Evolutionary conservation across 2,113 vertebrate species (phyloP).

Genomic region (Hippoglossus stenolepis): DNA sequence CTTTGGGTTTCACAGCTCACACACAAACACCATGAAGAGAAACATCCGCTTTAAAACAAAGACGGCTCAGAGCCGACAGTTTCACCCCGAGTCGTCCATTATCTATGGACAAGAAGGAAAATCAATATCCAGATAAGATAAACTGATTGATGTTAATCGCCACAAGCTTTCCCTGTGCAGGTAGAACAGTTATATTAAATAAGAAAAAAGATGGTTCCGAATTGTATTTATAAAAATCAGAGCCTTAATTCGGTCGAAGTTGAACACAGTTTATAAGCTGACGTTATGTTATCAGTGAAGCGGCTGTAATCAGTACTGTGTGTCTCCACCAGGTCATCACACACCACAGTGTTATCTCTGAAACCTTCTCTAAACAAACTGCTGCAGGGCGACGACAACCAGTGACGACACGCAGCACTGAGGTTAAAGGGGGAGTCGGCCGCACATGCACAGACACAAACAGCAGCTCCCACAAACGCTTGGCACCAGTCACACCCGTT

Average conservation of each 20-base stretch:
- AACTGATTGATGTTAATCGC: background rate
- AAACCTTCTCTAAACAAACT: constrained; percentile 12
- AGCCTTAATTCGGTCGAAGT: background rate
- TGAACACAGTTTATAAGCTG: background rate
- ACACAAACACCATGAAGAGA: too few species aligned
- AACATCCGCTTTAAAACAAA: background rate
- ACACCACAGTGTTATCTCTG: constrained; percentile 43
- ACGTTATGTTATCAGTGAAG: constrained; percentile 29
- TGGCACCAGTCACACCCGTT: constrained; percentile 41
- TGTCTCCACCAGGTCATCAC: constrained; percentile 24
- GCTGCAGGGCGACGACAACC: constrained; percentile 20
- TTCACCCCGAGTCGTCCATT: background rate
- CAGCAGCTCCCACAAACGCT: constrained; percentile 47
- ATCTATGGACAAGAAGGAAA: constrained; percentile 13
- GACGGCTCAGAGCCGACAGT: background rate
- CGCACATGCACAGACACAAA: constrained; percentile 21
- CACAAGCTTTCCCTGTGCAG: background rate
- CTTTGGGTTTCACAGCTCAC: too few species aligned
- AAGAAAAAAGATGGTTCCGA: background rate
- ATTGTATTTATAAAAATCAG: background rate
- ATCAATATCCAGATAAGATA: constrained; percentile 34
- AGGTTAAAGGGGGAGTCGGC: constrained; percentile 28
- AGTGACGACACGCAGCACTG: constrained; percentile 20
- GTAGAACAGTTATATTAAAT: background rate
- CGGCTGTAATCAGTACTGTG: background rate